Evolutionary conservation across 2,113 vertebrate species (phyloP).

Genomic region (Microcebus lehilahytsara): DNA sequence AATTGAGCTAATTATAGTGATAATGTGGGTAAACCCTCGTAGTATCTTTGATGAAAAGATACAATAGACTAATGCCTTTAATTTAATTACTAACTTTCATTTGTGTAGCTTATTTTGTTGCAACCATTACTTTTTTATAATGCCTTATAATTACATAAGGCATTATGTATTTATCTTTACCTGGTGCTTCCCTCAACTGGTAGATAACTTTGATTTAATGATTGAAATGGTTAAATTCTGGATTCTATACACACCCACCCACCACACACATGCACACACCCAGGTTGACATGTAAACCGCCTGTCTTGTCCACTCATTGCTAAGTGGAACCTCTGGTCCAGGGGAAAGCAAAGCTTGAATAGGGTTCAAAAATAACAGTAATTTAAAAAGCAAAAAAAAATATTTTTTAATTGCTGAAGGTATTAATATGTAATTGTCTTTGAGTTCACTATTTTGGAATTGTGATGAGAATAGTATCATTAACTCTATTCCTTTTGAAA

Average conservation of each 20-base stretch:
- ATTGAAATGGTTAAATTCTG: neutral
- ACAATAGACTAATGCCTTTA: neutral
- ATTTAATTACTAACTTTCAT: slow-evolving; percentile 15
- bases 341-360: neutral
- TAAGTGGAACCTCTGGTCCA: neutral
- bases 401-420: neutral
- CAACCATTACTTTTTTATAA: slow-evolving; percentile 33
- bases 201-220: neutral
- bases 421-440: neutral
- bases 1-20: slow-evolving; percentile 30
- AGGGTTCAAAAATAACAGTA: neutral
- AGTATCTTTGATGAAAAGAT: slow-evolving; percentile 29
- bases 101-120: neutral
- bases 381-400: neutral
- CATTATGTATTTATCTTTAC: neutral
- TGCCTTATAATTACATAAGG: slow-evolving; percentile 12
- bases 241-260: neutral
- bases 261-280: too few species aligned
- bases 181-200: neutral
- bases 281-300: neutral
- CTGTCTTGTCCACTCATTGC: neutral
- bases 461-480: neutral
- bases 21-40: neutral
- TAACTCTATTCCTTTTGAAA: neutral
- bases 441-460: neutral